These are phyloP conservation scores for Deladenus siricidicola DNA, from an alignment of 2,888 invertebrate species.

Conservation along the genomic window DNA sequence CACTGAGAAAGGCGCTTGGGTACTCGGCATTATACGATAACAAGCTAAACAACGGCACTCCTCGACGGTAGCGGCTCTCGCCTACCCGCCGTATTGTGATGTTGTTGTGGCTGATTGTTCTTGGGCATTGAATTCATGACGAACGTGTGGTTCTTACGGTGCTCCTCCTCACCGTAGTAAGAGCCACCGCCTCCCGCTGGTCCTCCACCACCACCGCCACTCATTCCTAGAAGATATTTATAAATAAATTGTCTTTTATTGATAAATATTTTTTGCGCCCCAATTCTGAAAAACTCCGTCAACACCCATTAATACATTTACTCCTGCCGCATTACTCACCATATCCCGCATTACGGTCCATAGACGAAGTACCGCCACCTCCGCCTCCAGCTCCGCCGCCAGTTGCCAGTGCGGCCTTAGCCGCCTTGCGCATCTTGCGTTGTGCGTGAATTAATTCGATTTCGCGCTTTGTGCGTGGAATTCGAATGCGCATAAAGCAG, in stretches of 20 bases:
- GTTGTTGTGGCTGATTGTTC: not conserved
- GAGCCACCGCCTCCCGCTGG: not conserved
- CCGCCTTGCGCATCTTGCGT: slow-evolving; percentile 22
- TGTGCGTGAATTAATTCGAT: slow-evolving; percentile 41
- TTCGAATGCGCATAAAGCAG: slow-evolving; percentile 50
- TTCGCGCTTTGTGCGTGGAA: slow-evolving; percentile 51
- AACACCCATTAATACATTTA: too few species aligned
- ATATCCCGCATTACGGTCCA: not conserved
- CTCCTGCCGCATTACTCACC: not conserved
- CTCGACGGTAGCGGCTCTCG: not conserved
- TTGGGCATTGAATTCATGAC: slow-evolving; percentile 7
- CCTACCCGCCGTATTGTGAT: not conserved
- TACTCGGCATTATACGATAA: too few species aligned
- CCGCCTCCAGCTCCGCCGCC: not conserved
- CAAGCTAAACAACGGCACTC: slow-evolving; percentile 3
- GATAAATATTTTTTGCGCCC: not conserved
- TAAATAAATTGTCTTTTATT: not conserved
- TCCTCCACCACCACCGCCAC: not conserved
- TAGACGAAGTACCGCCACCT: not conserved
- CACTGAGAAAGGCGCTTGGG: too few species aligned
- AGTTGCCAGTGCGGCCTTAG: not conserved
- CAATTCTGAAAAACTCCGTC: too few species aligned
- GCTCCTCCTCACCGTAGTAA: not conserved
- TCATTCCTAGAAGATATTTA: not conserved
- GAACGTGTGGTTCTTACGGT: not conserved